These are phyloP conservation scores for Gymnocypris eckloni DNA, from an alignment of 2,797 vertebrate species.

Conservation along the genomic window DNA sequence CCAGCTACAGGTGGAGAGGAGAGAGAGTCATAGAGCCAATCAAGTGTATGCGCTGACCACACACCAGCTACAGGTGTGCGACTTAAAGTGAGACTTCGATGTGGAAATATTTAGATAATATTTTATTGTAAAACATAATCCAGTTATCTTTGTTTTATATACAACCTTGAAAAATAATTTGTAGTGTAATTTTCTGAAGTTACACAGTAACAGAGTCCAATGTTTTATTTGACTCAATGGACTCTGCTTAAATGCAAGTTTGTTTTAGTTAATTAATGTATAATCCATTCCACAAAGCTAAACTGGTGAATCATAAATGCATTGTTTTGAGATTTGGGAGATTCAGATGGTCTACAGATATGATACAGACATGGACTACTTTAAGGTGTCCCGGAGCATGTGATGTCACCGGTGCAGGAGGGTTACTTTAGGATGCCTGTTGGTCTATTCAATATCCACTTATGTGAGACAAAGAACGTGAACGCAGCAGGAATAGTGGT, in stretches of 20 bases:
- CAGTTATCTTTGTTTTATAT: not conserved
- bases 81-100: not conserved
- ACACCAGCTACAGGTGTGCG: no score
- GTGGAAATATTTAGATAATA: not conserved
- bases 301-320: not conserved
- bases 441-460: constrained; percentile 23
- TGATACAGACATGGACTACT: not conserved
- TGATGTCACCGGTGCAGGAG: constrained; percentile 37
- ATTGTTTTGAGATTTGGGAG: not conserved
- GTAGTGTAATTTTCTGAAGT: not conserved
- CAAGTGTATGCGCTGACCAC: no score
- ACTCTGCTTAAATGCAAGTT: not conserved
- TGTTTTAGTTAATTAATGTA: not conserved
- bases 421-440: constrained; percentile 45
- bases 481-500: constrained; percentile 72
- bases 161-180: not conserved
- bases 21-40: no score
- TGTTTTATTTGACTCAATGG: not conserved
- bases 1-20: no score
- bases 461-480: constrained; percentile 66
- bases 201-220: not conserved
- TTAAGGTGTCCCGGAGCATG: not conserved
- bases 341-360: not conserved
- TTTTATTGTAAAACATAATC: not conserved
- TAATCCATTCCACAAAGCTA: not conserved